Base-by-base conservation (phyloP, 2,113 vertebrate species). In the Cynocephalus volans region DNA sequence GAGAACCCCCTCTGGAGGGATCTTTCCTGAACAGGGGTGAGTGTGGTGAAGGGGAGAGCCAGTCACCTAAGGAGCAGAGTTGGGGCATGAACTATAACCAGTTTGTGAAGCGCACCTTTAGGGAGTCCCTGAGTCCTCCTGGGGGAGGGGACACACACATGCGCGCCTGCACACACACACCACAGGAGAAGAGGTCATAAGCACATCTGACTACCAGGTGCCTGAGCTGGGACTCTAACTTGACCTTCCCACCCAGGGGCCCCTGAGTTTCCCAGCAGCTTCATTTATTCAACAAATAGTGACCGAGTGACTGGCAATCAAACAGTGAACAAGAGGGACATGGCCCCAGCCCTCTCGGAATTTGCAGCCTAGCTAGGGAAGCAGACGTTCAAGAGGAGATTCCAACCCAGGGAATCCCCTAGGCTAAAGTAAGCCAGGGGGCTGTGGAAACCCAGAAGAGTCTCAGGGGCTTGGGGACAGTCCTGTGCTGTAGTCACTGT, bases 131-230 rank as follows among this genome's bases (percentile, higher is more conserved):
- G 72, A 13, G 41, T 80, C 45, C 52, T 90, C 18, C 76, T 83
- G 13, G 26, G 9, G 24, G 15, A 54, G 50, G 12, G 26, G 76
- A 64, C 14, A 33, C 8, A 60, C 5, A 31, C 56, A 7, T 1
- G 17, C 62, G 15, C 28, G 12, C 60, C 3, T 4, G 41, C 4
- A 4, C 41, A 41, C 41, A 41, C 41, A 19, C 0, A 0, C 54
- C 67, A 26, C 48, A 80, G 65, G 62, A 50, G 31, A 79, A 41
- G 36, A 75, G 33, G 26, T 45, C 45, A 82, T 26, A 70, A 69
- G 17, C 36, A 41, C 72, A 8, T 79, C n/a, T 69, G 60, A 54
- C 26, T 90, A n/a, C 64, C 48, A 80, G 75, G 62, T 56, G 31
- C 45, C 36, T 73, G 31, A 90, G 45, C 82, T 70, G 24, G 24